A percentile compares a stretch with the other conserved stretches of the same genome.
These are phyloP conservation scores for Orbicella faveolata DNA, from an alignment of 64 coral and sea anemone genomes.

Conservation along the genomic window DNA sequence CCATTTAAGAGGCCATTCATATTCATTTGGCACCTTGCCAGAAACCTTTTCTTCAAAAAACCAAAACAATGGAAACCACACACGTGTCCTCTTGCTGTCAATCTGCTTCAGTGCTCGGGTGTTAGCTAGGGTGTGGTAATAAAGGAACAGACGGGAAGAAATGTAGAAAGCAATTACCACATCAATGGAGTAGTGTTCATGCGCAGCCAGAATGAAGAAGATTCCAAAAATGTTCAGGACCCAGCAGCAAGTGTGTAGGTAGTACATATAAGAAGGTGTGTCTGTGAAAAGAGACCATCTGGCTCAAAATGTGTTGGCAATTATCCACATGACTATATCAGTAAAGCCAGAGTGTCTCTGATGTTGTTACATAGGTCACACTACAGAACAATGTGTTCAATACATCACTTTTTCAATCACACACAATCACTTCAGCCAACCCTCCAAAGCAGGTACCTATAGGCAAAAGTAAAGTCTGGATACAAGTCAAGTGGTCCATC, in stretches of 20 bases:
- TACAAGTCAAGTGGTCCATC: too few species aligned
- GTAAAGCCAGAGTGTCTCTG: too few species aligned
- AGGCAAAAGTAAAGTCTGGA: too few species aligned
- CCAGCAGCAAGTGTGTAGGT: slow-evolving; percentile 94
- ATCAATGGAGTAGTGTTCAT: slow-evolving; percentile 99
- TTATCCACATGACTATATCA: too few species aligned
- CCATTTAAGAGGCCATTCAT: slow-evolving; percentile 90
- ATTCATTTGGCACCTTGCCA: slow-evolving; percentile 87
- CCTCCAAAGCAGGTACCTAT: too few species aligned
- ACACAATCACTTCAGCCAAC: too few species aligned
- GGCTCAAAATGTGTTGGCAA: not conserved
- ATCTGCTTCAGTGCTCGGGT: slow-evolving; percentile 66
- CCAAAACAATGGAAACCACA: slow-evolving; percentile 96
- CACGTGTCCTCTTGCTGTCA: slow-evolving; percentile 63
- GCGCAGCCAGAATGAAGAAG: slow-evolving; percentile 97
- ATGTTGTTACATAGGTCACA: too few species aligned
- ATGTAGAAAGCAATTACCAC: slow-evolving; percentile 99
- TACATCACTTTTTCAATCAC: too few species aligned
- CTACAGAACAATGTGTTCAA: too few species aligned
- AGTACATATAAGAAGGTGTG: slow-evolving; percentile 82
- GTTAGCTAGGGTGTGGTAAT: slow-evolving; percentile 95
- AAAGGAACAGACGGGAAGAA: slow-evolving; percentile 92
- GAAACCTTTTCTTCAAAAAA: slow-evolving; percentile 96
- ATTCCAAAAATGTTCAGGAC: slow-evolving; percentile 98
- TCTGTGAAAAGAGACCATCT: slow-evolving; percentile 43